These are phyloP conservation scores for Helostoma temminkii DNA, from an alignment of 2,797 vertebrate genomes.

Conservation along the genomic window DNA sequence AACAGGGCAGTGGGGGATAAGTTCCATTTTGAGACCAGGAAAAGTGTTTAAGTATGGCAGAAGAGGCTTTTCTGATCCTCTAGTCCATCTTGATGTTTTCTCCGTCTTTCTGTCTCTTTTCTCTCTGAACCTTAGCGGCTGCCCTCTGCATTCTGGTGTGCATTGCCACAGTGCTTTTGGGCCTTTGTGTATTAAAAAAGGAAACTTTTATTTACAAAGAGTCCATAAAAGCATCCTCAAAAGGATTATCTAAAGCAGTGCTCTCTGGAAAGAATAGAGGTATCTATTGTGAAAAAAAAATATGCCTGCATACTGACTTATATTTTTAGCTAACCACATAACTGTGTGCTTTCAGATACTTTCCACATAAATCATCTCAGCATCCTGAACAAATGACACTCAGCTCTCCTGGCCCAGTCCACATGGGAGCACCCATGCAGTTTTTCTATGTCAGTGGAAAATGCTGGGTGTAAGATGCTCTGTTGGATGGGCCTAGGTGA, in stretches of 20 bases:
- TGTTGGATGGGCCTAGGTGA: slow-evolving; percentile 54
- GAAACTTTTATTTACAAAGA: slow-evolving; percentile 83
- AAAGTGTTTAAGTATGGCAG: slow-evolving; percentile 73
- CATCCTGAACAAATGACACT: slow-evolving; percentile 53
- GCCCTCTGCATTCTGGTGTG: slow-evolving; percentile 88
- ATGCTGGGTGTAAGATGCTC: slow-evolving; percentile 44
- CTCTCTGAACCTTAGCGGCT: slow-evolving; percentile 87
- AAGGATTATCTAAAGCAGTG: slow-evolving; percentile 88
- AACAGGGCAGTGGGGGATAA: slow-evolving; percentile 98
- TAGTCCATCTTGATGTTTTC: slow-evolving; percentile 50
- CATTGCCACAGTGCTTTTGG: slow-evolving; percentile 86
- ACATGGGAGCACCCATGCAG: slow-evolving; percentile 50
- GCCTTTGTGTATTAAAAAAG: slow-evolving; percentile 82
- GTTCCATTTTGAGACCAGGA: slow-evolving; percentile 96
- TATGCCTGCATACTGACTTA: slow-evolving; percentile 26
- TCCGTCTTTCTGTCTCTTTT: slow-evolving; percentile 77
- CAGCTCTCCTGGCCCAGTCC: slow-evolving; percentile 48
- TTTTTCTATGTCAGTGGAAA: slow-evolving; percentile 32
- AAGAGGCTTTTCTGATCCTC: slow-evolving; percentile 73
- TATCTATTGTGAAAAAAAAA: slow-evolving; percentile 39
- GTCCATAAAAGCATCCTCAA: slow-evolving; percentile 84
- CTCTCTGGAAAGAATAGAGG: slow-evolving; percentile 80
- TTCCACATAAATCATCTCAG: slow-evolving; percentile 63
- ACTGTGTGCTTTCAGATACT: slow-evolving; percentile 50
- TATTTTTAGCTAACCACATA: slow-evolving; percentile 25